Evolutionary conservation across 2,888 invertebrate species (phyloP).

Genomic region (Tenthredo amoena): DNA sequence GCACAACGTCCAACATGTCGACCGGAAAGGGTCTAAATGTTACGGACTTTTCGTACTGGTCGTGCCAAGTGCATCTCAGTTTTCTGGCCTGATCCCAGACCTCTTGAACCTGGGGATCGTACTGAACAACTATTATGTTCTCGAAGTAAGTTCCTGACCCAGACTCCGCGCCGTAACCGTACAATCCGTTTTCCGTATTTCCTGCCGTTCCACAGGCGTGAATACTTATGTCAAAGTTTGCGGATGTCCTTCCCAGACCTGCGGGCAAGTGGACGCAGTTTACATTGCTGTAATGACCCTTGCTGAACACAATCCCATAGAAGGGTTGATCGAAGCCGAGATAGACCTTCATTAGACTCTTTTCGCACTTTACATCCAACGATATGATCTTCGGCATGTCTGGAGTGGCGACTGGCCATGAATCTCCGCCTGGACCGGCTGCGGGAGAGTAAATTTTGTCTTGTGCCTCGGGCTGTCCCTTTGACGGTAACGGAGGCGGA

Average conservation of each 20-base stretch:
- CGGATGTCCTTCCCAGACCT: constrained; percentile 90
- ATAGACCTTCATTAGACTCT: constrained; percentile 95
- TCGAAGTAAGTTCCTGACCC: constrained; percentile 96
- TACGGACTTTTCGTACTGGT: constrained; percentile 96
- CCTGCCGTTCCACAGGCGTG: constrained; percentile 96
- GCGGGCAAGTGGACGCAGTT: constrained; percentile 95
- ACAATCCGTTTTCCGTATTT: constrained; percentile 93
- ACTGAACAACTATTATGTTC: constrained; percentile 95
- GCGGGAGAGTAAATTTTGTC: constrained; percentile 80
- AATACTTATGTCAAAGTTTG: constrained; percentile 94
- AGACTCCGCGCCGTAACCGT: constrained; percentile 92
- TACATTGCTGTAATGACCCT: constrained; percentile 95
- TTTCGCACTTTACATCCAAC: constrained; percentile 96
- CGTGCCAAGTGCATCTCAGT: constrained; percentile 96
- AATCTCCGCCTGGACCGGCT: constrained; percentile 82
- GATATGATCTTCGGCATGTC: constrained; percentile 97
- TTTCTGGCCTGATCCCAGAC: constrained; percentile 97
- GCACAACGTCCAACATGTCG: constrained; percentile 96
- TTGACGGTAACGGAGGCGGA: constrained; percentile 83
- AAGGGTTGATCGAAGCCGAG: constrained; percentile 97
- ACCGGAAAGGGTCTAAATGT: constrained; percentile 97
- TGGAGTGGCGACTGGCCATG: constrained; percentile 87
- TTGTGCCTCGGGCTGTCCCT: constrained; percentile 82
- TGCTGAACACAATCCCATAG: constrained; percentile 97
- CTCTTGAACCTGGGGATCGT: constrained; percentile 94